phyloP scores from a whole-genome alignment of 1,140 invertebrate species.

The honey bee (Apis mellifera) region Amel_HAv3.1 CM009945.2:4699501-4700000 shows the following conservation, averaged over 20 bases:
- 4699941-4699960: too few relatives aligned
- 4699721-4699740: background rate
- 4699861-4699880: background rate
- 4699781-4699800: background rate
- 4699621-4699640: conserved; percentile 36
- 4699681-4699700: background rate
- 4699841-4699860: background rate
- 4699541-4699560: background rate
- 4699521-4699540: background rate
- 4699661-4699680: conserved; percentile 3
- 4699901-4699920: too few relatives aligned
- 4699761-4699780: too few relatives aligned
- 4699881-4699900: background rate
- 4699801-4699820: background rate
- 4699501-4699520: too few relatives aligned
- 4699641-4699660: conserved; percentile 29
- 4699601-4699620: conserved; percentile 9
- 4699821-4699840: background rate
- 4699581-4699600: background rate
- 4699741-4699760: background rate
- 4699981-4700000: too few relatives aligned
- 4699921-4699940: too few relatives aligned
- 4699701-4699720: background rate
- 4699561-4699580: too few relatives aligned
- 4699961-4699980: too few relatives aligned